These are phyloP conservation scores for Tinea pellionella DNA, from an alignment of 2,888 invertebrate genomes.

Conservation along the genomic window DNA sequence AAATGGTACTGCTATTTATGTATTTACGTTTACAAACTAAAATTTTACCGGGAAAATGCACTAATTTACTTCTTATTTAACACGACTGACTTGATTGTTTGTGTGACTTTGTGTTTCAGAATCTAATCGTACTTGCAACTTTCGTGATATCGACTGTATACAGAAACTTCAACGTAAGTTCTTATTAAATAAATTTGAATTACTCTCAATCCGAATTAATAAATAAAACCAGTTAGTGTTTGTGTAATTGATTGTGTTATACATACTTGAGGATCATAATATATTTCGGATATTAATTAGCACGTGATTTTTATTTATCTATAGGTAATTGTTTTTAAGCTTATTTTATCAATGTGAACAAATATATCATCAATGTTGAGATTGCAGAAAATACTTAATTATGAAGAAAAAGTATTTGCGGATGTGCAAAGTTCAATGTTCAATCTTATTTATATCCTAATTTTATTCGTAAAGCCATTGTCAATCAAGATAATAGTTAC, in stretches of 20 bases:
- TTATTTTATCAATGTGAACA: too few species aligned
- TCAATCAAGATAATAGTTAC: neutral
- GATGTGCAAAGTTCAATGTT: conserved; percentile 2
- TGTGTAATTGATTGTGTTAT: too few species aligned
- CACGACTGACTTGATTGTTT: too few species aligned
- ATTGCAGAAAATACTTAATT: neutral
- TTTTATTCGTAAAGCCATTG: neutral
- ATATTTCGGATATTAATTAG: too few species aligned
- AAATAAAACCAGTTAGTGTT: too few species aligned
- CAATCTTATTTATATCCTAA: neutral
- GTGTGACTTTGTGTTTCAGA: conserved; percentile 15
- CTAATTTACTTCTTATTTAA: neutral
- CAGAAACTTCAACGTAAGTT: conserved; percentile 28
- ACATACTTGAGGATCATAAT: too few species aligned
- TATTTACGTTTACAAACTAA: too few species aligned
- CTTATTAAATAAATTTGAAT: neutral
- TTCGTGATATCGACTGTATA: conserved; percentile 27
- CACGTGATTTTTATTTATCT: too few species aligned
- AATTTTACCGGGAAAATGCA: too few species aligned
- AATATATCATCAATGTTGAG: neutral
- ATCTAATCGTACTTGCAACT: conserved; percentile 23
- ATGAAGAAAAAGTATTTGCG: neutral
- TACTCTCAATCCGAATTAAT: neutral
- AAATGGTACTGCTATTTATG: too few species aligned
- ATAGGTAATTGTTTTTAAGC: neutral